phyloP scores from a whole-genome alignment of 2,113 vertebrate species.

The Ophthalmolycus amberensis region DNA sequence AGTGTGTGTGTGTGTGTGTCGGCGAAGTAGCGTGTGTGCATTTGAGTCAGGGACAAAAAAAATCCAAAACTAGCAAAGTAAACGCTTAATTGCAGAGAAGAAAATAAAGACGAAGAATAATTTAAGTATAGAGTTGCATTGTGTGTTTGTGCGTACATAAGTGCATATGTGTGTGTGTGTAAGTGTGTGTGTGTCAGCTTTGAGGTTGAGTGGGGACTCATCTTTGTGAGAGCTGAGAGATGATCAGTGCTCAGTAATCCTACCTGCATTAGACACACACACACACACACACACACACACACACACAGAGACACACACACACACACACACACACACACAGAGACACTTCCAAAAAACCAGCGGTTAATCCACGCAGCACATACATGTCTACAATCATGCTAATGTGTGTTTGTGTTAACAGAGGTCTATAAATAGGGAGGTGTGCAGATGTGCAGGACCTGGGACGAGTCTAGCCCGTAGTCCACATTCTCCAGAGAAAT shows the following conservation, averaged over 20 bases:
- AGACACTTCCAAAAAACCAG: conserved; percentile 19
- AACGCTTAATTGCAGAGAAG: not conserved
- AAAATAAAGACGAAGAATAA: conserved; percentile 14
- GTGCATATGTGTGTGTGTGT: not conserved
- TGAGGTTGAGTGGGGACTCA: conserved; percentile 55
- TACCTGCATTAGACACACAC: conserved; percentile 48
- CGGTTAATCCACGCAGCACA: conserved; percentile 57
- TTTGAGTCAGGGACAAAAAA: not conserved
- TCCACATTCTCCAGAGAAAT: too few relatives aligned
- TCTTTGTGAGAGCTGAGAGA: conserved; percentile 65
- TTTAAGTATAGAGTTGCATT: not conserved
- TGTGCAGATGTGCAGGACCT: not conserved
- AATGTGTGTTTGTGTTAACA: not conserved
- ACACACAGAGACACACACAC: conserved; percentile 15
- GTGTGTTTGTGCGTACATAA: conserved; percentile 15
- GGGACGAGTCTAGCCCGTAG: too few relatives aligned
- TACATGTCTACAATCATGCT: conserved; percentile 14
- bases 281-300: conserved; percentile 22
- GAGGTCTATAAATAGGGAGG: conserved; percentile 32
- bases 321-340: conserved; percentile 15
- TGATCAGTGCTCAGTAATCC: conserved; percentile 69
- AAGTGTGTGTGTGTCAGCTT: conserved; percentile 18
- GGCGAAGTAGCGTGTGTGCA: not conserved
- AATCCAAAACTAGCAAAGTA: not conserved
- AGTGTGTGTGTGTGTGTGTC: conserved; percentile 16